A percentile compares a stretch with the other conserved stretches of the same genome.
phyloP scores from a whole-genome alignment of 2,797 vertebrate species.

The Gadopsis marmoratus region DNA sequence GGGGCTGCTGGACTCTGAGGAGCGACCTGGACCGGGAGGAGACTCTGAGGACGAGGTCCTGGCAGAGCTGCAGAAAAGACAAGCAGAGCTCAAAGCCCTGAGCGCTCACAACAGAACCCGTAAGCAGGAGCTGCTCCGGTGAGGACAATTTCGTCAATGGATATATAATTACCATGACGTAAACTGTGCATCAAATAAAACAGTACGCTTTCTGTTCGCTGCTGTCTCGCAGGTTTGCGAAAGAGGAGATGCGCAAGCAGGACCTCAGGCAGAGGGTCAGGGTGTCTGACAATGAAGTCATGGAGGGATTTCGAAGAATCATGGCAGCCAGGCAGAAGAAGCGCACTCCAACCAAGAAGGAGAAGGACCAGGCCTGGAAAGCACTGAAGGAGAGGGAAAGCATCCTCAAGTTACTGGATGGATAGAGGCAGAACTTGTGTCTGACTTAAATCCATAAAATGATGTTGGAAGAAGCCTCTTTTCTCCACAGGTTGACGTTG shows the following conservation, averaged over 20 bases:
- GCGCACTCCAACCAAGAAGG: constrained; percentile 97
- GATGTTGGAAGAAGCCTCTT: constrained; percentile 10
- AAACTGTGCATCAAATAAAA: background rate
- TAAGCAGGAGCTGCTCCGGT: constrained; percentile 97
- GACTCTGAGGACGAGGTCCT: constrained; percentile 96
- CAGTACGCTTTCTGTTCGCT: background rate
- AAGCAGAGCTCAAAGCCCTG: constrained; percentile 96
- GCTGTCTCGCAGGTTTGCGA: constrained; percentile 87
- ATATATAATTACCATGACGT: background rate
- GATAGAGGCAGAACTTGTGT: constrained; percentile 62
- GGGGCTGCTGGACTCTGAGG: constrained; percentile 95
- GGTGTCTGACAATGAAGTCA: constrained; percentile 97
- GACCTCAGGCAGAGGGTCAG: constrained; percentile 95
- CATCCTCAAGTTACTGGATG: constrained; percentile 96
- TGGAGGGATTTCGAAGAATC: constrained; percentile 98
- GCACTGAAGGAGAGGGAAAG: constrained; percentile 97
- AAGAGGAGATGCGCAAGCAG: constrained; percentile 96
- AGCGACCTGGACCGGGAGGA: constrained; percentile 91
- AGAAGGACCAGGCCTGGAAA: constrained; percentile 99
- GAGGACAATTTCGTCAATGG: constrained; percentile 45
- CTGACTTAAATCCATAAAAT: background rate
- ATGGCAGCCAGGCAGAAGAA: constrained; percentile 99
- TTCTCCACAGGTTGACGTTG: constrained; percentile 17
- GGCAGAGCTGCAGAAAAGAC: constrained; percentile 94
- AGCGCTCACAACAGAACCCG: constrained; percentile 93